Conservation (phyloP, 1,140 invertebrate genomes). For the Hirudo medicinalis region DNA sequence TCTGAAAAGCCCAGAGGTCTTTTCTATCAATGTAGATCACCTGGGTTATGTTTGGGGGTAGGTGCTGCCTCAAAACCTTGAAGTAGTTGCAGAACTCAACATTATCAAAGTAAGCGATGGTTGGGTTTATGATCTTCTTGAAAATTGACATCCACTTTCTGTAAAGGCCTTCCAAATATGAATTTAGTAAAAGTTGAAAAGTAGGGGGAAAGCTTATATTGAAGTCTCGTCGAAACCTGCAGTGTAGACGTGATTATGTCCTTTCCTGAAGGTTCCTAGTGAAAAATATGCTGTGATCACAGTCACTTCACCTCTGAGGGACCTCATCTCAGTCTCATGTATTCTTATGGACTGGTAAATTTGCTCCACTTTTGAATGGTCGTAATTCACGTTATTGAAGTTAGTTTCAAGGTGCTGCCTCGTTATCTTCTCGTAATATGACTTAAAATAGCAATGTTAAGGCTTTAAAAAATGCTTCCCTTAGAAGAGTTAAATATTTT, state of each 20-base stretch:
- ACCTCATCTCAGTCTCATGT: too few species aligned
- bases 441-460: too few species aligned
- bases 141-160: constrained; percentile 21
- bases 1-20: constrained; percentile 30
- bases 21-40: constrained; percentile 26
- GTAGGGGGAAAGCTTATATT: background rate
- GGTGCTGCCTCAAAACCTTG: background rate
- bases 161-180: background rate
- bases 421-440: too few species aligned
- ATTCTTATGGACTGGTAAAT: too few species aligned
- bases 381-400: too few species aligned
- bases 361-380: too few species aligned
- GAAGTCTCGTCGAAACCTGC: background rate
- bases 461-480: background rate
- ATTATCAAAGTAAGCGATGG: constrained; percentile 17
- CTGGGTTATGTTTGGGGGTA: constrained; percentile 24
- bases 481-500: too few species aligned
- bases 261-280: constrained; percentile 30
- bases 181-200: background rate
- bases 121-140: constrained; percentile 15
- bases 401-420: too few species aligned
- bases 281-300: constrained; percentile 31
- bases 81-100: constrained; percentile 17
- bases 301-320: constrained; percentile 27
- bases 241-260: background rate